phyloP scores from a whole-genome alignment of 2,113 vertebrate genomes.

The Hippocampus zosterae region DNA sequence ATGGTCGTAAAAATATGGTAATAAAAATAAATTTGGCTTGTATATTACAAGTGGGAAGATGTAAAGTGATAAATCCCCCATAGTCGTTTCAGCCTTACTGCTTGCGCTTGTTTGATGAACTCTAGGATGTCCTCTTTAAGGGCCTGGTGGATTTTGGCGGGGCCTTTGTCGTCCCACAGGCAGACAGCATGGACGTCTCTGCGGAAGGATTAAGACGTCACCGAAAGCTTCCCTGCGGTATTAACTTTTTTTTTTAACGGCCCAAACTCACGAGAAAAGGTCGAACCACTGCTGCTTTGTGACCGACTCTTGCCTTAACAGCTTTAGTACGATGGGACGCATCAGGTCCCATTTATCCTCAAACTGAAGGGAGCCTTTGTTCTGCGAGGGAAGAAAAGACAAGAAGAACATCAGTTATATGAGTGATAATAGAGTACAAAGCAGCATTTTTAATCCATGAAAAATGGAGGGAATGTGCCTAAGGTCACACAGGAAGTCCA shows the following conservation, averaged over 20 bases:
- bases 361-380: slow-evolving; percentile 99
- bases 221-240: background rate
- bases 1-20: too few relatives aligned
- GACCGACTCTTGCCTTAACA: slow-evolving; percentile 96
- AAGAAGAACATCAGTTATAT: background rate
- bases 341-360: slow-evolving; percentile 99
- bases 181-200: slow-evolving; percentile 98
- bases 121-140: slow-evolving; percentile 98
- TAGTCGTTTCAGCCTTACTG: slow-evolving; percentile 72
- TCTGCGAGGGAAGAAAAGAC: slow-evolving; percentile 60
- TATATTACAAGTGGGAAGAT: background rate
- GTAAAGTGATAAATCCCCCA: background rate
- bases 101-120: slow-evolving; percentile 99
- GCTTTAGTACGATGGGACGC: slow-evolving; percentile 96
- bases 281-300: slow-evolving; percentile 99
- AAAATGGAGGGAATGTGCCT: too few relatives aligned
- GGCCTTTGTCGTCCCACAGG: slow-evolving; percentile 98
- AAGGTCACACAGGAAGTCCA: too few relatives aligned
- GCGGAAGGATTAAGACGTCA: slow-evolving; percentile 31
- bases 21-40: background rate
- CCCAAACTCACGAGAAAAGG: slow-evolving; percentile 89
- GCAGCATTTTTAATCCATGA: too few relatives aligned
- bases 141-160: slow-evolving; percentile 98
- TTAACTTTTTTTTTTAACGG: background rate
- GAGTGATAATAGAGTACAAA: background rate